These are phyloP conservation scores for Tolypeutes matacus DNA, from an alignment of 2,797 vertebrate genomes.

Conservation along the genomic window DNA sequence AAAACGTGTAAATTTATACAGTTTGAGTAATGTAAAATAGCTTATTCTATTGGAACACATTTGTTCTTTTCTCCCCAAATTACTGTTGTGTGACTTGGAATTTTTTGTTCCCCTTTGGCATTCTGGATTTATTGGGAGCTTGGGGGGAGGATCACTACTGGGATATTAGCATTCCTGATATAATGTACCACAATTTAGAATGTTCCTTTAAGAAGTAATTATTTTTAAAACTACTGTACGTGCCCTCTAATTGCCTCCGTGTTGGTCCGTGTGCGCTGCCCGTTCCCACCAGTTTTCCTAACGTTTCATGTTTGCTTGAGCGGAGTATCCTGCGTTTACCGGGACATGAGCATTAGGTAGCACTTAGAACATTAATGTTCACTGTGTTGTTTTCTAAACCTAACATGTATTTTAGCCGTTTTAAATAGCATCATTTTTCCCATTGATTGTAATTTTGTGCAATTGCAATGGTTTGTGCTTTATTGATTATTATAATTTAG, in stretches of 20 bases:
- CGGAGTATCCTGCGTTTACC: not conserved
- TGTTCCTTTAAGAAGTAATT: not conserved
- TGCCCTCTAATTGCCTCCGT: accelerated
- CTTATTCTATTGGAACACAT: not conserved
- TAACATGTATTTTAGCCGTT: not conserved
- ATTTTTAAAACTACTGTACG: not conserved
- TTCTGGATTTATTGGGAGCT: not conserved
- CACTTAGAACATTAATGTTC: not conserved
- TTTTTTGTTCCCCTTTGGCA: not conserved
- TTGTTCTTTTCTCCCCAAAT: not conserved
- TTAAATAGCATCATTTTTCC: not conserved
- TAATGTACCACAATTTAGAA: accelerated
- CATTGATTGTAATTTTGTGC: not conserved
- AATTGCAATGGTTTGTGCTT: not conserved
- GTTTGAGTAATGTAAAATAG: not conserved
- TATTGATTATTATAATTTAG: not conserved
- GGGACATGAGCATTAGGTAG: not conserved
- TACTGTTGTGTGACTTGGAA: not conserved
- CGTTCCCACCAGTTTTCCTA: not conserved
- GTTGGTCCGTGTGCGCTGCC: too few relatives aligned
- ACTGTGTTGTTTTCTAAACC: not conserved
- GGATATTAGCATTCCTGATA: not conserved
- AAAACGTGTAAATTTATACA: not conserved
- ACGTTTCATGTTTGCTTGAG: too few relatives aligned
- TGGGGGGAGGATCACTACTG: accelerated